phyloP scores from a whole-genome alignment of 2,888 invertebrate species.

The Lepidochrysops patricia region DNA sequence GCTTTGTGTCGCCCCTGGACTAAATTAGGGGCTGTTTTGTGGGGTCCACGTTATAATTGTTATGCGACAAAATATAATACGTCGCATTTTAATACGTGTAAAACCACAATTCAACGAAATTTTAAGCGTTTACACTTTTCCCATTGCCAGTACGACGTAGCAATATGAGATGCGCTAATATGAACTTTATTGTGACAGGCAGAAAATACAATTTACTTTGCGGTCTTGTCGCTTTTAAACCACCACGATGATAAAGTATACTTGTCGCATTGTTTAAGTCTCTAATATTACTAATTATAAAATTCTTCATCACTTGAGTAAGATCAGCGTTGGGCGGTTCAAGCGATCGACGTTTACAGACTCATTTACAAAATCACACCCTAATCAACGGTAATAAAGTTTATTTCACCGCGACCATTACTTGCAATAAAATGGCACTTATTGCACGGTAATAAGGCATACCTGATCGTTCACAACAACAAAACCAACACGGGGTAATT shows the following conservation, averaged over 20 bases:
- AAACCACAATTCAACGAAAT: neutral
- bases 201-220: no score
- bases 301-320: neutral
- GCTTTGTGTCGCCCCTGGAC: conserved; percentile 11
- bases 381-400: conserved; percentile 7
- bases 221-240: neutral
- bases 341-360: neutral
- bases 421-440: neutral
- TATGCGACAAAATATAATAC: neutral
- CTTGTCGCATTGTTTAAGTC: neutral
- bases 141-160: neutral
- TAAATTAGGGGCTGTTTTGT: conserved; percentile 8
- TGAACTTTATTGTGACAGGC: neutral
- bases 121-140: neutral
- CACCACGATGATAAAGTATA: neutral
- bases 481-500: conserved; percentile 10
- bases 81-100: neutral
- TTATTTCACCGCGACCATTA: neutral
- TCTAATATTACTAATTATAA: neutral
- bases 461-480: neutral
- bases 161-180: neutral
- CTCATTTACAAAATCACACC: conserved; percentile 1
- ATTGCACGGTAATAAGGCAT: conserved; percentile 3
- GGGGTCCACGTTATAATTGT: neutral
- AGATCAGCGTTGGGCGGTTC: neutral